Base-by-base conservation (phyloP, 2,113 vertebrate species). In the Lipotes vexillifer region DNA sequence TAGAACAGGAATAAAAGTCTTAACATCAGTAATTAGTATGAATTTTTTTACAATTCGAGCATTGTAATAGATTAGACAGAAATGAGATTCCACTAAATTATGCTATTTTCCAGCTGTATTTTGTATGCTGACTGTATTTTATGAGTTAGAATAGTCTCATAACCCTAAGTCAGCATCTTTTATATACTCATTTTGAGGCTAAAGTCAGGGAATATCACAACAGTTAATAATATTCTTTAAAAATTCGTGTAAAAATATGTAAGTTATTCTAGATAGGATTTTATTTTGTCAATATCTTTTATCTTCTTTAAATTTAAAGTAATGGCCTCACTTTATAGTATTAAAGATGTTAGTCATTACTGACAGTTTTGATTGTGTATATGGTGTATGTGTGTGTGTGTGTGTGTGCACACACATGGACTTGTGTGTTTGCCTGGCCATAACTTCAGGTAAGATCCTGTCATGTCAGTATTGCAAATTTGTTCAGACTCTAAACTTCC, bases 401-500 rank as follows among this genome's bases (percentile, higher is more conserved):
- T 27, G 4, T 49, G 46, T 6, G 7, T 6, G 3, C 23, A 55
- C 13, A 83, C 2, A 0, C 38, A 52, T 3, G 38, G 2, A 88
- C 0, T 1, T 59, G 1, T 63, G 6, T 86, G 41, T 83, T 93
- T 95, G 71, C n/a, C 36, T 96, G 81, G 75, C 59, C 17, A 89
- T 71, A 95, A 65, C 59, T 93, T 88, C 86, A 97, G 77, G 90
- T 91, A 97, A 95, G 91, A 96, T 96, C 65, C 87, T 94, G 38
- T 94, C 82, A 75, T 63, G 80, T 97, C 97, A 98, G 94, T 87
- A 74, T 0, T 88, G 68, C 96, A 88, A 95, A 97, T 98, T 96
- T 98, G 41, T 94, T 97, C 88, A 61, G 93, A 96, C 92, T 97
- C 68, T 66, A 97, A 96, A 97, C 92, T 97, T 96, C 1, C 1